Evolutionary conservation across 2,113 vertebrate species (phyloP).

Genomic region (Motacilla alba): DNA sequence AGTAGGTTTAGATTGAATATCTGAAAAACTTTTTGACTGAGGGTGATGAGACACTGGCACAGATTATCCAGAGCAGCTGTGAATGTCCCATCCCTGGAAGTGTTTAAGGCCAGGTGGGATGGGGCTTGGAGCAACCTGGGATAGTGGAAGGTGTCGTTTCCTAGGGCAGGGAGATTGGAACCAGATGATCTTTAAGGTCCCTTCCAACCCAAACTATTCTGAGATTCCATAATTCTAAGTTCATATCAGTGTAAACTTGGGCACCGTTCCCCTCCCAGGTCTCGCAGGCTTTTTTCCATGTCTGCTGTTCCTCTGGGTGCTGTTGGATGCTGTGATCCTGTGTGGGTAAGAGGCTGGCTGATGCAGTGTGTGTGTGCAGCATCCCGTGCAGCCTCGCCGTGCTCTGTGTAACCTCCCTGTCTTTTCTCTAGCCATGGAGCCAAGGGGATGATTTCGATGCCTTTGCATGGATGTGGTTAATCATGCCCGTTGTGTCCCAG

Average conservation of each 20-base stretch:
- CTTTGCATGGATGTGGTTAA: neutral
- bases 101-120: neutral
- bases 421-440: neutral
- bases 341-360: neutral
- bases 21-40: neutral
- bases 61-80: neutral
- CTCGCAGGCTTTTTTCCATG: rapidly evolving
- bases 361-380: no score
- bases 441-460: neutral
- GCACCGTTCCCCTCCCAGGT: neutral
- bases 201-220: neutral
- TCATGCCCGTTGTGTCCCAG: neutral
- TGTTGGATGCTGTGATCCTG: neutral
- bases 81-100: neutral
- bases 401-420: neutral
- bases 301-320: neutral
- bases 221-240: neutral
- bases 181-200: neutral
- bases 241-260: neutral
- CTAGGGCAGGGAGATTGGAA: neutral
- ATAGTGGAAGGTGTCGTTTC: neutral
- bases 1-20: neutral
- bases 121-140: neutral
- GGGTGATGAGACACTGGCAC: neutral
- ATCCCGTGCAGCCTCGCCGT: rapidly evolving